Percentiles rank a stretch among this genome's conserved stretches.
phyloP scores from a whole-genome alignment of 2,113 vertebrate genomes.

The Ailurus styani region DNA sequence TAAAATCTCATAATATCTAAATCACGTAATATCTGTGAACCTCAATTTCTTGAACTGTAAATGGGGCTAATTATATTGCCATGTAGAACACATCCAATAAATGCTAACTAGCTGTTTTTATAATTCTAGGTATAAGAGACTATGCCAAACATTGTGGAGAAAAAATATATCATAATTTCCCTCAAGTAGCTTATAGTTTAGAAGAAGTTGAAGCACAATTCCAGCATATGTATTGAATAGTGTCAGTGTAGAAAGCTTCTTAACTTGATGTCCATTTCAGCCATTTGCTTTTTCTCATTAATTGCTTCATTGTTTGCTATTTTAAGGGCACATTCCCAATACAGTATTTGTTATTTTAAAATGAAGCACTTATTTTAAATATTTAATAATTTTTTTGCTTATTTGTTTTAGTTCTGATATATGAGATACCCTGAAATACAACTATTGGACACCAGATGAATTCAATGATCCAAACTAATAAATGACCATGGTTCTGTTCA shows the following conservation, averaged over 20 bases:
- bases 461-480: not conserved
- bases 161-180: not conserved
- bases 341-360: not conserved
- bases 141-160: not conserved
- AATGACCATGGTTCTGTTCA: not conserved
- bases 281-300: not conserved
- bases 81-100: not conserved
- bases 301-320: not conserved
- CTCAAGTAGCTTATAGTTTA: not conserved
- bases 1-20: constrained; percentile 20
- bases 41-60: not conserved
- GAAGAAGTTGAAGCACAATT: not conserved
- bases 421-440: not conserved
- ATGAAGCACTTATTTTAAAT: not conserved
- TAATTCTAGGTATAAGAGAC: not conserved
- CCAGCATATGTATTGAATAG: not conserved
- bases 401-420: constrained; percentile 5
- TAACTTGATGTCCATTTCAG: not conserved
- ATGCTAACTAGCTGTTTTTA: not conserved
- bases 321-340: not conserved
- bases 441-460: not conserved
- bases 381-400: constrained; percentile 6
- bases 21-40: not conserved
- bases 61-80: not conserved
- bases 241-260: not conserved